Evolutionary conservation across 2,113 vertebrate species (phyloP), one percentile per base, ranked within the genome.

Genomic region (Cephalophus harveyi): DNA sequence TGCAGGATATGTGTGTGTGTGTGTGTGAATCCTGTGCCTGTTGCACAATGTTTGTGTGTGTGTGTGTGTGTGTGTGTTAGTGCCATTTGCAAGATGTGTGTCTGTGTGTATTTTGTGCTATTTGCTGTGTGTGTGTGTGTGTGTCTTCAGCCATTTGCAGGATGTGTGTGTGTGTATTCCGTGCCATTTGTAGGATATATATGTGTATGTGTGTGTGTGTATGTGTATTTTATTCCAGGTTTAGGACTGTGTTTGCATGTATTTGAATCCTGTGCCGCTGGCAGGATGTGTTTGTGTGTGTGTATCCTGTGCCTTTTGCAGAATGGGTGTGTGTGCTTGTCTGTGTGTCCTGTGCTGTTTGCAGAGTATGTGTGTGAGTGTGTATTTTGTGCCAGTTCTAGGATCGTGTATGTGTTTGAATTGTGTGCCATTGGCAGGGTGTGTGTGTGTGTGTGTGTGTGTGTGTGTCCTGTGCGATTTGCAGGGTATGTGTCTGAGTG

Each of bases 211-310:
- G 59, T 60, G 8, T 71, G 1, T n/a, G 62, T 62, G 60, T 16
- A 7, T 64, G 7, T 64, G 62, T 64, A 5, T 36, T 36, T 36
- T 10, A 21, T 36, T 4, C 64, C 64, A 71, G n/a, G 2, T 71
- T 10, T 36, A 36, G 64, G n/a, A 11, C 3, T 23, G n/a, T 11
- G n/a, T 71, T 46, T 46, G 43, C 7, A 6, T 23, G n/a, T 71
- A 4, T 71, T 36, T 36, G 64, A 71, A 40, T 71, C 0, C 0
- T 40, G n/a, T 40, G n/a, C n/a, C 2, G 1, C 3, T 71, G 17
- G n/a, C 27, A 60, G 11, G 25, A 27, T 60, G 59, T 60, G 27
- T 60, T 2, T 60, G 11, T 13, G 59, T 60, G 57, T 60, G 54
- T 55, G 7, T 55, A 23, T 13, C 25, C 25, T 13, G 57, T 59